phyloP scores from a whole-genome alignment of 2,113 vertebrate genomes.

The Calypte anna region DNA sequence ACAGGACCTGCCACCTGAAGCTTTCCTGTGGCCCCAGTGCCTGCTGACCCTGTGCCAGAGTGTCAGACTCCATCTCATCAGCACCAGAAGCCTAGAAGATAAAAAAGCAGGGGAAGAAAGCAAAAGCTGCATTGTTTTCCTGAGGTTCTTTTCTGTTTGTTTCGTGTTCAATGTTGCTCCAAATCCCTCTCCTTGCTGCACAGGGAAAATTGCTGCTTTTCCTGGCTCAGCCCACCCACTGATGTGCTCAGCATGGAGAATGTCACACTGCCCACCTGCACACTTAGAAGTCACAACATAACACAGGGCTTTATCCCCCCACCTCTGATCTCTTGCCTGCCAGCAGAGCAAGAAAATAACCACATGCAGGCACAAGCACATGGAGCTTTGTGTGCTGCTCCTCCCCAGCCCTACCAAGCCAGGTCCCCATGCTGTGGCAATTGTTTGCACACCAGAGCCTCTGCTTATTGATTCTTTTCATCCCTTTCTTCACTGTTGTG shows the following conservation, averaged over 20 bases:
- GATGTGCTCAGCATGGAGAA: background rate
- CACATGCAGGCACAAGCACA: accelerated
- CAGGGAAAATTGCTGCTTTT: background rate
- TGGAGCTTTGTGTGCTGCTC: accelerated
- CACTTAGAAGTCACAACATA: background rate
- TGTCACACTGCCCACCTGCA: too few species aligned
- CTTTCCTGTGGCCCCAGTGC: background rate
- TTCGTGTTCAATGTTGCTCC: background rate
- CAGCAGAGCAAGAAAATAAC: background rate
- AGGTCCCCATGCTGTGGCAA: accelerated
- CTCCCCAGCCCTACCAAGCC: background rate
- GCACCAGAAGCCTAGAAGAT: background rate
- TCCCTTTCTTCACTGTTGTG: background rate
- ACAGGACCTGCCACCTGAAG: background rate
- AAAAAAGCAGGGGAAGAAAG: background rate
- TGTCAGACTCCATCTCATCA: background rate
- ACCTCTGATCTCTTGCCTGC: background rate
- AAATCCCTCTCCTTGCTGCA: background rate
- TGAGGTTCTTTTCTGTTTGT: background rate
- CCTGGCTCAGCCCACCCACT: too few species aligned
- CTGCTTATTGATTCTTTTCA: background rate
- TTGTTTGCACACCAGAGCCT: background rate
- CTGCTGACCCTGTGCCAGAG: background rate
- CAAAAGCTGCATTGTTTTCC: background rate
- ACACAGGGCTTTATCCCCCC: background rate